These are phyloP conservation scores for Coracias cyanogaster DNA, from an alignment of 2,797 vertebrate species.

Conservation along the genomic window DNA sequence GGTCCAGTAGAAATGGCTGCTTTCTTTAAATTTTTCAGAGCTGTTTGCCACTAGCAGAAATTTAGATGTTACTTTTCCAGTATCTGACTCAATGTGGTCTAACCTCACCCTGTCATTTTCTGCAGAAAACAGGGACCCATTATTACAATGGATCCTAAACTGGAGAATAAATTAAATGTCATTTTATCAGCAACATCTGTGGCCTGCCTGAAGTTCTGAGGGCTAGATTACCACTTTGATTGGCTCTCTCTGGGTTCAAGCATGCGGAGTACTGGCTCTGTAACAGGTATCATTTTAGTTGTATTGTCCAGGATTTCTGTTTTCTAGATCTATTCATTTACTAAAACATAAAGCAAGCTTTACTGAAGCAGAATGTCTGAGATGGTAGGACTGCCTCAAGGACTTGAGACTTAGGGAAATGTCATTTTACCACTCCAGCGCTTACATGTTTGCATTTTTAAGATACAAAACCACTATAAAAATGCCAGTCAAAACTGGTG, in stretches of 20 bases:
- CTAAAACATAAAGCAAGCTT: background rate
- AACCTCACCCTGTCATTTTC: background rate
- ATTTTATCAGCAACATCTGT: background rate
- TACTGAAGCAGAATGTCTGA: background rate
- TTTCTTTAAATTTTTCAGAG: background rate
- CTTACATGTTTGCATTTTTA: background rate
- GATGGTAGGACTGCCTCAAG: background rate
- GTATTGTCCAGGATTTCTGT: background rate
- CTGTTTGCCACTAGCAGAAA: background rate
- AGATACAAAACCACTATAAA: background rate
- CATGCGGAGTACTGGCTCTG: background rate
- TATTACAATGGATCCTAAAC: background rate
- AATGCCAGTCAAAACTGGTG: background rate
- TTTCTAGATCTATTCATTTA: background rate
- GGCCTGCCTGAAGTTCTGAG: background rate
- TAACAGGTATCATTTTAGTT: background rate
- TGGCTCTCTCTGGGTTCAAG: background rate
- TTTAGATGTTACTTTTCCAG: background rate
- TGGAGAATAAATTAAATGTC: background rate
- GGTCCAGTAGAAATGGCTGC: background rate
- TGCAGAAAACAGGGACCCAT: accelerated
- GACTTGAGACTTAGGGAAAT: background rate
- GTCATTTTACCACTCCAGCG: background rate
- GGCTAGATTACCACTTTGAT: background rate
- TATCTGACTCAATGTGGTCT: background rate